Evolutionary conservation across 2,888 invertebrate species (phyloP).

Genomic region (Leptopilina syphax): DNA sequence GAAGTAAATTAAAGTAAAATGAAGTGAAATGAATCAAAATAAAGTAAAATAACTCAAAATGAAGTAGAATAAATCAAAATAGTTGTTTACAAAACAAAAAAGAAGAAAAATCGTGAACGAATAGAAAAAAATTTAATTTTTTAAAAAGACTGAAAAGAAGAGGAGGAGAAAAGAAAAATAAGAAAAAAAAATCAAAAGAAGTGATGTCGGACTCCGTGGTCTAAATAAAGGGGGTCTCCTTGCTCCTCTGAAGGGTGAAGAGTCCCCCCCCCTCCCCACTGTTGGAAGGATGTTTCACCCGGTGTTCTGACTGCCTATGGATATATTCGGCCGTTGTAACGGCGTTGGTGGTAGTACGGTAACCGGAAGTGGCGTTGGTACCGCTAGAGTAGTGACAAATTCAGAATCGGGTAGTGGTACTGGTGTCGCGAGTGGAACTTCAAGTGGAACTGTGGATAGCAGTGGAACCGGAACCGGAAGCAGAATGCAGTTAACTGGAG

Average conservation of each 20-base stretch:
- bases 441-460: slow-evolving; percentile 51
- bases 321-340: slow-evolving; percentile 76
- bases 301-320: slow-evolving; percentile 75
- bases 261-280: slow-evolving; percentile 54
- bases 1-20: too few species aligned
- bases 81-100: too few species aligned
- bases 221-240: slow-evolving; percentile 36
- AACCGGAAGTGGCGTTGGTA: slow-evolving; percentile 65
- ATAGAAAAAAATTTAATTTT: background rate
- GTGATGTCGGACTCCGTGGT: slow-evolving; percentile 25
- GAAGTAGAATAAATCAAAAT: too few species aligned
- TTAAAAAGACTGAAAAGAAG: too few species aligned
- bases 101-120: background rate
- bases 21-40: too few species aligned
- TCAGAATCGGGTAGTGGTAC: slow-evolving; percentile 55
- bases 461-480: slow-evolving; percentile 42
- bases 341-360: slow-evolving; percentile 68
- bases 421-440: slow-evolving; percentile 54
- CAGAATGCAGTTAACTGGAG: slow-evolving; percentile 75
- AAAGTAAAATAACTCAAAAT: too few species aligned
- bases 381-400: slow-evolving; percentile 57
- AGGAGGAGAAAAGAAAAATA: background rate
- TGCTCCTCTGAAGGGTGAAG: slow-evolving; percentile 43
- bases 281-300: slow-evolving; percentile 70
- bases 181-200: background rate